Conservation (phyloP, 2,888 invertebrate genomes). For the Spatulosminthurus flaviceps region DNA sequence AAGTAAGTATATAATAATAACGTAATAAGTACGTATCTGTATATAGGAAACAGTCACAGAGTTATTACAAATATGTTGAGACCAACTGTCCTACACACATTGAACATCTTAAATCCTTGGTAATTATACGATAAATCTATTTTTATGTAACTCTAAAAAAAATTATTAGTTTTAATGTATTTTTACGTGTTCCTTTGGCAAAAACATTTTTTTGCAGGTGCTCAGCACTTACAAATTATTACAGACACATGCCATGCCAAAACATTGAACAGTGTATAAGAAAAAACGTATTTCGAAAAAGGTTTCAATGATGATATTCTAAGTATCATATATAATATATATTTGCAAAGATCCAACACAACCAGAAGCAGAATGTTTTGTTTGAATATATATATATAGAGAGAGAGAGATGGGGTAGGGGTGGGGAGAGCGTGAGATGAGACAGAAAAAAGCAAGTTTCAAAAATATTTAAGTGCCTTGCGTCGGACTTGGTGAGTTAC, state of each 20-base stretch:
- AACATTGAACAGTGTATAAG: not conserved
- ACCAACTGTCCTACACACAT: conserved; percentile 1
- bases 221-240: not conserved
- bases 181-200: not conserved
- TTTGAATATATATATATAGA: too few relatives aligned
- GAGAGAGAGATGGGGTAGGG: too few relatives aligned
- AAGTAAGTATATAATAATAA: too few relatives aligned
- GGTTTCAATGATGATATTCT: too few relatives aligned
- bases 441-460: too few relatives aligned
- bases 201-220: not conserved
- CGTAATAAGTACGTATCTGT: too few relatives aligned
- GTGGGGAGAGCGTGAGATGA: too few relatives aligned
- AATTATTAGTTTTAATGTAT: not conserved
- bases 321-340: too few relatives aligned
- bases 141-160: conserved; percentile 1
- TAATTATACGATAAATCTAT: too few relatives aligned
- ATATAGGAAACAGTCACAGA: conserved; percentile 13
- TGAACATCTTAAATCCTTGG: conserved; percentile 1
- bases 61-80: conserved; percentile 3
- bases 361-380: not conserved
- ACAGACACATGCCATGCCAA: conserved; percentile 4
- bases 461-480: conserved; percentile 33
- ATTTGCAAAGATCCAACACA: not conserved
- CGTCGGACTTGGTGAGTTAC: conserved; percentile 47
- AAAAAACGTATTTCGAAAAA: not conserved